Percentiles rank a stretch among this genome's conserved stretches.
Evolutionary conservation across 2,797 vertebrate species (phyloP).

Genomic region (Mus minutoides): DNA sequence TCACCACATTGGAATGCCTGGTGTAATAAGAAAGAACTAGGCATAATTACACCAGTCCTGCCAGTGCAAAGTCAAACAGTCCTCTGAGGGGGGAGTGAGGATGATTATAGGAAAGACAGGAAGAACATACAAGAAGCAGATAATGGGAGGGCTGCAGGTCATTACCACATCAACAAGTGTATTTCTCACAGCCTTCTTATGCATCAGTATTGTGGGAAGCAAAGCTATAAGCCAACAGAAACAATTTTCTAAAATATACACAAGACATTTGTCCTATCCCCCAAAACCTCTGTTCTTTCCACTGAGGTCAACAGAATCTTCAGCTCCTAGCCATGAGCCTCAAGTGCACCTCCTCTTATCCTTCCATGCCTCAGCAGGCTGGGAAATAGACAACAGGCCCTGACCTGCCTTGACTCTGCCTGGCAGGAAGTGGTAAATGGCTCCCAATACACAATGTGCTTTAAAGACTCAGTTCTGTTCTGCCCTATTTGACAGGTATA

Average conservation of each 20-base stretch:
- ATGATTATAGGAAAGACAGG: not conserved
- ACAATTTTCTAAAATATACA: not conserved
- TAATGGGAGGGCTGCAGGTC: not conserved
- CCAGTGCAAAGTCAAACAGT: not conserved
- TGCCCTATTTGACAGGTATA: fast-evolving
- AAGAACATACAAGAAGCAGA: not conserved
- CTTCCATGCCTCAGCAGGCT: not conserved
- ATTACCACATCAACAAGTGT: not conserved
- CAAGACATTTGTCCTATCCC: not conserved
- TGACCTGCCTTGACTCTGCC: not conserved
- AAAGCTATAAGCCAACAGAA: not conserved
- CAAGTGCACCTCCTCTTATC: not conserved
- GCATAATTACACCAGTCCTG: not conserved
- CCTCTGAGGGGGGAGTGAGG: not conserved
- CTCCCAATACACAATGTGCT: not conserved
- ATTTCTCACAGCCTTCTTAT: not conserved
- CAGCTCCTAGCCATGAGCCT: not conserved
- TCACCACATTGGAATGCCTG: constrained; percentile 97
- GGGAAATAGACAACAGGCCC: not conserved
- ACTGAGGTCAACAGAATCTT: not conserved
- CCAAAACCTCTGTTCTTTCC: not conserved
- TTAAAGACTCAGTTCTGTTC: not conserved
- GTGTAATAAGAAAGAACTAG: not conserved
- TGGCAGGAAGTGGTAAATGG: not conserved
- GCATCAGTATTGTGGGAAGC: not conserved